Evolutionary conservation across 2,113 vertebrate genomes (phyloP).

Genomic region (Oceanodroma tethys): DNA sequence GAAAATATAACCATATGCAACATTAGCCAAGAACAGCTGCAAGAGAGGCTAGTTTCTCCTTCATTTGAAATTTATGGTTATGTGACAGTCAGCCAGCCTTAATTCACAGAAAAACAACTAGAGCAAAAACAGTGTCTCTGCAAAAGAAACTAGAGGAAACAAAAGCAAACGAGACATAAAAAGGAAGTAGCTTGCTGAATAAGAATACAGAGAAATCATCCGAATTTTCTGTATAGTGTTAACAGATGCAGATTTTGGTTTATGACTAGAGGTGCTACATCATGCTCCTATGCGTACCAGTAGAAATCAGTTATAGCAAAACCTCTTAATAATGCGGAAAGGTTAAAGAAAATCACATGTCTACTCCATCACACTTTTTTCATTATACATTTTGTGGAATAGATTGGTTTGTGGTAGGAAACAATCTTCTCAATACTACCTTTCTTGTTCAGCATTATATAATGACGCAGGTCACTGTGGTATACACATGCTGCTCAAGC

Average conservation of each 20-base stretch:
- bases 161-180: background rate
- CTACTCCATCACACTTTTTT: background rate
- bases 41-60: background rate
- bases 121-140: background rate
- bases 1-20: background rate
- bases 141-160: background rate
- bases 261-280: background rate
- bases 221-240: fast-evolving
- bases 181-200: background rate
- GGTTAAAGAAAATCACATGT: background rate
- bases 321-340: background rate
- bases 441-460: background rate
- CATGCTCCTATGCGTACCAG: too few relatives aligned
- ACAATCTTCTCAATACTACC: background rate
- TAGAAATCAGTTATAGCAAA: background rate
- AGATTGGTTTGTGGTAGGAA: background rate
- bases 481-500: background rate
- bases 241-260: background rate
- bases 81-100: background rate
- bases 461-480: background rate
- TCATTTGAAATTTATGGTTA: background rate
- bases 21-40: background rate
- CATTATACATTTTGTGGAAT: background rate
- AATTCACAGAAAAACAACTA: background rate
- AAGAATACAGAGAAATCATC: background rate